Percentiles rank a stretch among this genome's conserved stretches.
Evolutionary conservation across 2,113 vertebrate genomes (phyloP).

Genomic region (Alethe castanea): DNA sequence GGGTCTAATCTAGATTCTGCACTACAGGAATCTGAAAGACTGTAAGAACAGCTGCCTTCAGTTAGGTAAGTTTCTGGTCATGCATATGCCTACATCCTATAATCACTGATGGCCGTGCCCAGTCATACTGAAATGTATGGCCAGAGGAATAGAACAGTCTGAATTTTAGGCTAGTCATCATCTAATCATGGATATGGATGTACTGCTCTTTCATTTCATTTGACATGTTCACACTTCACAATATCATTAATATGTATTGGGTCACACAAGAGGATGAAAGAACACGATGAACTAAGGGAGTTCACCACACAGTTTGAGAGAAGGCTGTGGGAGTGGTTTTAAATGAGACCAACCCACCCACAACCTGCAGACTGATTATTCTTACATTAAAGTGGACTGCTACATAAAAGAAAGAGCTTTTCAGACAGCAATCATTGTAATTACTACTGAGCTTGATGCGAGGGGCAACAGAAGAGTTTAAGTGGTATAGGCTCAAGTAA

Average conservation of each 20-base stretch:
- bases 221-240: background rate
- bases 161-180: background rate
- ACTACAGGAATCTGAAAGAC: background rate
- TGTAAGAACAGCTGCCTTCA: background rate
- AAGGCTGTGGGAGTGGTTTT: background rate
- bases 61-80: background rate
- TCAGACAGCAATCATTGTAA: background rate
- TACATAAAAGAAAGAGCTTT: background rate
- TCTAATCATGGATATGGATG: background rate
- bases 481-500: background rate
- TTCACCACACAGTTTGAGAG: background rate
- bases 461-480: background rate
- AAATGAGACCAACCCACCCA: background rate
- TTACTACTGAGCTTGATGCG: background rate
- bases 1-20: background rate
- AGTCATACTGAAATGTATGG: background rate
- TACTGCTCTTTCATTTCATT: background rate
- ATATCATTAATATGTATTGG: background rate
- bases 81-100: accelerated
- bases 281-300: background rate
- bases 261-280: background rate
- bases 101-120: background rate
- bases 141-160: background rate
- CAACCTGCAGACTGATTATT: background rate
- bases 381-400: background rate